phyloP scores from a whole-genome alignment of 1,140 invertebrate species.

The Penaeus chinensis region DNA sequence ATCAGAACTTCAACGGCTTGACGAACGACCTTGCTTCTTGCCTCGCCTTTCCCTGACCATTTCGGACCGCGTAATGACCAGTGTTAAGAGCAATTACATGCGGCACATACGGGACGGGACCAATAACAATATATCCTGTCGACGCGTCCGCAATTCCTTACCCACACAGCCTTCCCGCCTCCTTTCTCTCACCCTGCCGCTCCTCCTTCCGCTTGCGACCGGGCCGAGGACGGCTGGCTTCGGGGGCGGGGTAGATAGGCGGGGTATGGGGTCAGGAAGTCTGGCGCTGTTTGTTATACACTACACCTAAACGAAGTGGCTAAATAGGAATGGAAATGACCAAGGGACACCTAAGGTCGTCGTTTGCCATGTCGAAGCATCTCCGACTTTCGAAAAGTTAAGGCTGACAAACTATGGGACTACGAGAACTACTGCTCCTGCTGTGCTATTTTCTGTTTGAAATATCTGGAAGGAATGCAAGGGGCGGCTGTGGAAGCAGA shows the following conservation, averaged over 20 bases:
- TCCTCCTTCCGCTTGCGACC: not conserved
- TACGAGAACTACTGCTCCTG: too few species aligned
- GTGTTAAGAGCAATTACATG: slow-evolving; percentile 18
- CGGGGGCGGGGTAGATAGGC: not conserved
- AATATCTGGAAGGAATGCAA: too few species aligned
- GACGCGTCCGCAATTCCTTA: not conserved
- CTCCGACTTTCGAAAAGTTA: too few species aligned
- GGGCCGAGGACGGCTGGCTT: not conserved
- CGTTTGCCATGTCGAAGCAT: too few species aligned
- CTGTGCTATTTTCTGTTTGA: too few species aligned
- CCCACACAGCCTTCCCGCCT: not conserved
- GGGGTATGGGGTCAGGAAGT: too few species aligned
- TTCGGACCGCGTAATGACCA: not conserved
- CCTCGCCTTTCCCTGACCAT: not conserved
- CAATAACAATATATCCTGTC: slow-evolving; percentile 7
- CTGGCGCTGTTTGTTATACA: too few species aligned
- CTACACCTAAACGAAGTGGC: too few species aligned
- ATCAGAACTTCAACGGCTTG: not conserved
- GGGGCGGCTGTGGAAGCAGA: too few species aligned
- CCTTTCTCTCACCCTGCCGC: not conserved
- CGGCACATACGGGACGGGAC: not conserved
- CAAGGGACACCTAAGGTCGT: too few species aligned
- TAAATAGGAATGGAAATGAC: too few species aligned
- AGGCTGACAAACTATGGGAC: too few species aligned
- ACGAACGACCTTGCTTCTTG: not conserved